Evolutionary conservation across 1,140 invertebrate genomes (phyloP).

Genomic region (Ceratosolen fusciceps): DNA sequence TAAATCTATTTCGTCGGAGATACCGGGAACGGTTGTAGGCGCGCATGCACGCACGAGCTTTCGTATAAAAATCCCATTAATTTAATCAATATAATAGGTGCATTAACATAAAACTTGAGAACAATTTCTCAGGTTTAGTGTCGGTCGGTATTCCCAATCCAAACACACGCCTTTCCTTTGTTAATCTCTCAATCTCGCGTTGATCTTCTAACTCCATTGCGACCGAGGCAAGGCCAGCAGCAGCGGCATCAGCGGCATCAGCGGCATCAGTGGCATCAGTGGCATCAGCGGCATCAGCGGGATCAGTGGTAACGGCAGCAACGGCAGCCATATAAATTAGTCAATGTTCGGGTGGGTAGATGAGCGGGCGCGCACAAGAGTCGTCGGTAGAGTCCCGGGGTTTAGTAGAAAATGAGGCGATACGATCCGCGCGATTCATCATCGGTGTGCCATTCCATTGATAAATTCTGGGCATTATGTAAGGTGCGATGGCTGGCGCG

Average conservation of each 20-base stretch:
- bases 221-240: conserved; percentile 44
- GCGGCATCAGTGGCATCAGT: too few relatives aligned
- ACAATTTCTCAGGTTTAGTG: background rate
- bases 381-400: conserved; percentile 22
- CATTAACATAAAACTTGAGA: background rate
- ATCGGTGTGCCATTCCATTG: conserved; percentile 68
- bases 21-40: too few relatives aligned
- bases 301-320: too few relatives aligned
- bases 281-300: too few relatives aligned
- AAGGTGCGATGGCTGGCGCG: conserved; percentile 54
- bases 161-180: background rate
- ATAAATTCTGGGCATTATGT: conserved; percentile 71
- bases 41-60: too few relatives aligned
- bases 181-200: background rate
- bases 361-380: conserved; percentile 24
- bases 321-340: background rate
- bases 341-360: conserved; percentile 37
- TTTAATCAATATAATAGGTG: background rate
- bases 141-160: background rate
- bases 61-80: background rate
- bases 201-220: conserved; percentile 41
- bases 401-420: conserved; percentile 51
- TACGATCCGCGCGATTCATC: conserved; percentile 68
- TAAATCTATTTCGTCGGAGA: too few relatives aligned
- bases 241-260: too few relatives aligned